These are phyloP conservation scores for Pelodiscus sinensis DNA, from an alignment of 2,113 vertebrate species.

Conservation along the genomic window DNA sequence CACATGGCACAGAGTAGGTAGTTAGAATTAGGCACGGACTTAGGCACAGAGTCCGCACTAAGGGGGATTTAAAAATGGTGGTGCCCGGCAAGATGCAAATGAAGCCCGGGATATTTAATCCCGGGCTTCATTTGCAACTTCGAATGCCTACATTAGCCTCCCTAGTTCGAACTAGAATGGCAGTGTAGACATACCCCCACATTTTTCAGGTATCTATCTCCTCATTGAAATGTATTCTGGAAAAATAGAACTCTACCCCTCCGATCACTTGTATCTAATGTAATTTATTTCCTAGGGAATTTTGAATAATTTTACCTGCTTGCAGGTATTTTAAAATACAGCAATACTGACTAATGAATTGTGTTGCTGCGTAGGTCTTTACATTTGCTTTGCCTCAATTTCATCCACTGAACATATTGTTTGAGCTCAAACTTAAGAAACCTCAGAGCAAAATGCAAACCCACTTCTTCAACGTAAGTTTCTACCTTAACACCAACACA, in stretches of 20 bases:
- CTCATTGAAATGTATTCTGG: neutral
- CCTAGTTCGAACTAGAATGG: too few relatives aligned
- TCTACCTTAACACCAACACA: neutral
- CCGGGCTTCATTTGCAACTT: too few relatives aligned
- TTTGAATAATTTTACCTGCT: constrained; percentile 26
- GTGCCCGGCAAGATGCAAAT: too few relatives aligned
- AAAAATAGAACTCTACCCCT: neutral
- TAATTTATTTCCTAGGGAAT: constrained; percentile 30
- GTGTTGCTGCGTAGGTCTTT: constrained; percentile 7
- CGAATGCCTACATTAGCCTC: too few relatives aligned
- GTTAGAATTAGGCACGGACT: too few relatives aligned
- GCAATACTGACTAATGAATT: neutral
- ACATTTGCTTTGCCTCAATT: constrained; percentile 11
- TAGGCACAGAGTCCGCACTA: too few relatives aligned
- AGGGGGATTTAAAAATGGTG: too few relatives aligned
- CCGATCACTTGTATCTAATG: neutral
- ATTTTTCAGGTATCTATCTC: constrained; percentile 24
- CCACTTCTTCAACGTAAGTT: neutral
- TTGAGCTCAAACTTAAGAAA: constrained; percentile 10
- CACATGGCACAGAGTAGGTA: too few relatives aligned
- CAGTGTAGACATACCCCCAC: too few relatives aligned
- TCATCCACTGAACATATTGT: constrained; percentile 5
- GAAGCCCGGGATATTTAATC: too few relatives aligned
- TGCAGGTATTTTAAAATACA: constrained; percentile 13
- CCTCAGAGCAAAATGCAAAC: constrained; percentile 22